Percentiles rank a stretch among this genome's conserved stretches.
phyloP scores from a whole-genome alignment of 2,113 vertebrate genomes.

The Jacana jacana region DNA sequence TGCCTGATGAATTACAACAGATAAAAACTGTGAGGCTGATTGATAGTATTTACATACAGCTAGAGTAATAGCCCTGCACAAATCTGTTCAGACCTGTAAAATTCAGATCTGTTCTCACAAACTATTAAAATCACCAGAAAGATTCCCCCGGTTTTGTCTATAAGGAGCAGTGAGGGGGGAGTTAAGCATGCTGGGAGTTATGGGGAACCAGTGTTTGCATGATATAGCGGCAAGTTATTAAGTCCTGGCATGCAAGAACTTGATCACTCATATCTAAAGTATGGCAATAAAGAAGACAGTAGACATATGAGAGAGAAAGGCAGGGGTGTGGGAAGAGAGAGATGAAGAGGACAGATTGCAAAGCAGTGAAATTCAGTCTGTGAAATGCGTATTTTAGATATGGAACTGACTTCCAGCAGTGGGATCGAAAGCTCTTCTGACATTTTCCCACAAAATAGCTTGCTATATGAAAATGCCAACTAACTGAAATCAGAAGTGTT shows the following conservation, averaged over 20 bases:
- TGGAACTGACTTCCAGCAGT: neutral
- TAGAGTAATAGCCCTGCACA: neutral
- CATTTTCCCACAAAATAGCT: neutral
- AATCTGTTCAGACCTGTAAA: neutral
- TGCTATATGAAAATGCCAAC: neutral
- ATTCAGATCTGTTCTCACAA: neutral
- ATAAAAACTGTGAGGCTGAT: neutral
- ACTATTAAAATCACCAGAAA: neutral
- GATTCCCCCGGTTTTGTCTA: neutral
- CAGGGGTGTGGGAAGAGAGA: neutral
- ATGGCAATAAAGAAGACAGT: neutral
- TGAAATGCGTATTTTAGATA: neutral
- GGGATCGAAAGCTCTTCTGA: neutral
- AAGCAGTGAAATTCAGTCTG: neutral
- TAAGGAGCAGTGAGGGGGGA: neutral
- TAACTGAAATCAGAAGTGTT: neutral
- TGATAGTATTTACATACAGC: neutral
- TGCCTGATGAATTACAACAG: neutral
- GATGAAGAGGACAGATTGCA: neutral
- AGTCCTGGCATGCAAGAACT: neutral
- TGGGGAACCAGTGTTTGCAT: neutral
- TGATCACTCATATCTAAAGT: neutral
- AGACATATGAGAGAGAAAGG: neutral
- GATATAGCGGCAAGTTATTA: neutral
- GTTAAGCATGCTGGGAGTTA: neutral